Percentiles rank a stretch among this genome's conserved stretches.
Evolutionary conservation across 2,888 invertebrate species (phyloP).

Genomic region (Drosophila cracens): DNA sequence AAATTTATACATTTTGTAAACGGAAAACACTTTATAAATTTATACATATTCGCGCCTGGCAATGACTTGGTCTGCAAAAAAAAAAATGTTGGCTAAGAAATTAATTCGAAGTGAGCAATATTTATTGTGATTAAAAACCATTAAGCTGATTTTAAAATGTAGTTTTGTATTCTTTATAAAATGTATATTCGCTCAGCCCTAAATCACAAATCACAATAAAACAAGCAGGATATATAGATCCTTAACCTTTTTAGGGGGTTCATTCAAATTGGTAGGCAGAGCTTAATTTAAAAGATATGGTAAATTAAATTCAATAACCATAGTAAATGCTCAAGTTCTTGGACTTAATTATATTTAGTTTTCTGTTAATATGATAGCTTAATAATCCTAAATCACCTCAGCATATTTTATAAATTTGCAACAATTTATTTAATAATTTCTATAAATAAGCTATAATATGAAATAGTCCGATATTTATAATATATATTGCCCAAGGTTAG

Average conservation of each 20-base stretch:
- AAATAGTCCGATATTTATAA: not conserved
- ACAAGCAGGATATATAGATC: not conserved
- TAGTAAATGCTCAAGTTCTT: not conserved
- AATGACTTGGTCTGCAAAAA: constrained; percentile 34
- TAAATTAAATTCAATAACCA: not conserved
- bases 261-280: not conserved
- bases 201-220: not conserved
- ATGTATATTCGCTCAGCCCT: not conserved
- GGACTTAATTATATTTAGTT: not conserved
- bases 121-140: constrained; percentile 64
- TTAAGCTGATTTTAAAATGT: constrained; percentile 21
- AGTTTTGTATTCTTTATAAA: constrained; percentile 1
- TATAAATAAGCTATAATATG: not conserved
- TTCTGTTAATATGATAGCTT: not conserved
- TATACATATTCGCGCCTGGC: constrained; percentile 20
- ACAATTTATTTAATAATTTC: not conserved
- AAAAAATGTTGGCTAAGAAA: constrained; percentile 42
- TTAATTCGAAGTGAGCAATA: constrained; percentile 66
- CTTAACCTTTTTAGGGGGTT: not conserved
- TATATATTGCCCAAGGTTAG: not conserved
- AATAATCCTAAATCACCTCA: not conserved
- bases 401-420: not conserved
- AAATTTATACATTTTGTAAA: constrained; percentile 50
- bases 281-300: not conserved
- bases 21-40: constrained; percentile 20